phyloP scores from a whole-genome alignment of 2,797 vertebrate genomes.

The Cryptoprocta ferox region DNA sequence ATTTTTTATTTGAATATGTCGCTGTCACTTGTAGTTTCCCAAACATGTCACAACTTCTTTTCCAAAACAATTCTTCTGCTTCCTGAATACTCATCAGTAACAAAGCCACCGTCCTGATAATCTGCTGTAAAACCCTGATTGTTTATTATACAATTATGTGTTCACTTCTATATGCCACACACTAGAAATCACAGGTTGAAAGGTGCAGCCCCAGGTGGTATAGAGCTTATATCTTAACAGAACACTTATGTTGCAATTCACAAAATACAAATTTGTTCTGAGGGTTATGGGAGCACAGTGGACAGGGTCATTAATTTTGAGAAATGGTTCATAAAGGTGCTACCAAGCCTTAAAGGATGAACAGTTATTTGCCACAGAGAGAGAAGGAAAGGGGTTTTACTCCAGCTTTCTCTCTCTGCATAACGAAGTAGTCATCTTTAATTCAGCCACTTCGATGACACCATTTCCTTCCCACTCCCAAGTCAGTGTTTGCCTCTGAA shows the following conservation, averaged over 20 bases:
- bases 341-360: neutral
- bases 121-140: neutral
- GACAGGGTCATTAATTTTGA: neutral
- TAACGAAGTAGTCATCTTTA: neutral
- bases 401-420: neutral
- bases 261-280: no score
- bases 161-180: neutral
- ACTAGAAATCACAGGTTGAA: neutral
- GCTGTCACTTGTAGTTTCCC: neutral
- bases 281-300: neutral
- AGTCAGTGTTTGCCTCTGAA: neutral
- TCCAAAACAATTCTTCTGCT: neutral
- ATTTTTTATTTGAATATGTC: neutral
- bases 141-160: neutral
- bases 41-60: neutral
- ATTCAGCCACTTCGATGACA: neutral
- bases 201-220: neutral
- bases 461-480: neutral
- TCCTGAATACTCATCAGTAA: neutral
- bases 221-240: neutral
- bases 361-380: neutral
- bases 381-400: neutral
- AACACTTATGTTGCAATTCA: accelerated
- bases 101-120: neutral
- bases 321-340: neutral